Base-by-base conservation (phyloP, 1,140 invertebrate genomes). In the Drosophila sp. region DNA sequence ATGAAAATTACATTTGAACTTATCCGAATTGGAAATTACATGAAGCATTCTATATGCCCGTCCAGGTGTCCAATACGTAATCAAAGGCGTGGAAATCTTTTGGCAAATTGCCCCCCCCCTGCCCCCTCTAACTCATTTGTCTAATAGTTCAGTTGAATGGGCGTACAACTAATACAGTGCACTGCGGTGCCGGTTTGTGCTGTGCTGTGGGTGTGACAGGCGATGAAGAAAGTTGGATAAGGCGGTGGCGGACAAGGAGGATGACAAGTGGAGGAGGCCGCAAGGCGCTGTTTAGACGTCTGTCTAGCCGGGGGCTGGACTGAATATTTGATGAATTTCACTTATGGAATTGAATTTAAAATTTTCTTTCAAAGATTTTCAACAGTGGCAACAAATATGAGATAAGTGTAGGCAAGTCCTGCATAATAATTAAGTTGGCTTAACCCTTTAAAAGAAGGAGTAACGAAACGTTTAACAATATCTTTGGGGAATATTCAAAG, bases 1-100 rank as follows among this genome's bases (percentile, higher is more conserved):
- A 66, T 73, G 64, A 79, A 83, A 79, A 68, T 75, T 83, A 76
- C 80, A 79, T 83, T 83, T 83, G 80, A 83, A 83, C 80, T 83
- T 79, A 83, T 83, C 80, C 79, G 82, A 68, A 83, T 79, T 79
- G 76, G 74, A 79, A 83, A 72, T 70, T 76, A 76, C 69, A 83
- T 79, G 8, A 27, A 50, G 3, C n/a, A 41, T 84, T 76, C 76
- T 67, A 80, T 66, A 70, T 61, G 68, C 79, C 70, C 73, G 80
- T 80, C 57, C 68, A 79, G 60, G 63, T 64, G 74, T 71, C 72
- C 73, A 63, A 47, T 27, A 50, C 32, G 67, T 72, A 83, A 83
- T 83, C 80, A 83, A 79, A 75, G 71, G 65, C 80, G 58, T 60
- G 41, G 66, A 80, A 77, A 81, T 80, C 79, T 70, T 47, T 74